A percentile compares a stretch with the other conserved stretches of the same genome.
Conservation (phyloP, 2,888 invertebrate genomes). For the Ganaspis brasiliensis region DNA sequence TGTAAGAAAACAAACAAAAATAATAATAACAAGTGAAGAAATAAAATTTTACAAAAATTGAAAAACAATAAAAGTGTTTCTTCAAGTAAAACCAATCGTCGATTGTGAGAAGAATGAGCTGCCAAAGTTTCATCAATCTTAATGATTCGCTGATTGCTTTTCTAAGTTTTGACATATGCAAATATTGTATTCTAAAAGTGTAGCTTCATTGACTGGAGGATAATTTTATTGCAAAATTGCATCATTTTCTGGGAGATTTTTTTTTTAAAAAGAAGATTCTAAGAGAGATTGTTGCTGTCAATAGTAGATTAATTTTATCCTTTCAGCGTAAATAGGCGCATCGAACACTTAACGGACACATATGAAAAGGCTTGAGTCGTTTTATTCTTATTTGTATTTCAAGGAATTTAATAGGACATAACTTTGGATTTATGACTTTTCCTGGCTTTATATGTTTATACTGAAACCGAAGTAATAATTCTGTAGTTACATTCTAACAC, state of each 20-base stretch:
- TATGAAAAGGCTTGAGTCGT: slow-evolving; percentile 16
- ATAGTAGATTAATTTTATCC: slow-evolving; percentile 37
- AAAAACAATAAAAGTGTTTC: slow-evolving; percentile 4
- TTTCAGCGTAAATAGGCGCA: slow-evolving; percentile 30
- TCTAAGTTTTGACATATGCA: slow-evolving; percentile 7
- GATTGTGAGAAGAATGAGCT: not conserved
- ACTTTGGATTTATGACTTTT: slow-evolving; percentile 39
- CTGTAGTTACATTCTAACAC: slow-evolving; percentile 36
- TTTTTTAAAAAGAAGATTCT: not conserved
- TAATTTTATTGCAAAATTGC: slow-evolving; percentile 11
- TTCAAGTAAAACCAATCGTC: not conserved
- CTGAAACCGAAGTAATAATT: slow-evolving; percentile 42
- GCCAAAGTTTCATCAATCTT: not conserved
- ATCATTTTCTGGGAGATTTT: slow-evolving; percentile 8
- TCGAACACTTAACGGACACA: slow-evolving; percentile 29
- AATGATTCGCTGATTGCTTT: slow-evolving; percentile 12
- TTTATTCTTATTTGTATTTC: slow-evolving; percentile 38
- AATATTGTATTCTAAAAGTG: not conserved
- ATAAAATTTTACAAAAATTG: not conserved
- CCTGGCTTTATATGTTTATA: slow-evolving; percentile 35
- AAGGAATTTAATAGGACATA: slow-evolving; percentile 41
- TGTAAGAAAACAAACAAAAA: no score
- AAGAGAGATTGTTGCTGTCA: slow-evolving; percentile 27
- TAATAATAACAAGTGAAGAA: no score
- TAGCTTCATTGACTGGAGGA: not conserved